Evolutionary conservation across 2,113 vertebrate species (phyloP).

Genomic region (Stigmatopora nigra): DNA sequence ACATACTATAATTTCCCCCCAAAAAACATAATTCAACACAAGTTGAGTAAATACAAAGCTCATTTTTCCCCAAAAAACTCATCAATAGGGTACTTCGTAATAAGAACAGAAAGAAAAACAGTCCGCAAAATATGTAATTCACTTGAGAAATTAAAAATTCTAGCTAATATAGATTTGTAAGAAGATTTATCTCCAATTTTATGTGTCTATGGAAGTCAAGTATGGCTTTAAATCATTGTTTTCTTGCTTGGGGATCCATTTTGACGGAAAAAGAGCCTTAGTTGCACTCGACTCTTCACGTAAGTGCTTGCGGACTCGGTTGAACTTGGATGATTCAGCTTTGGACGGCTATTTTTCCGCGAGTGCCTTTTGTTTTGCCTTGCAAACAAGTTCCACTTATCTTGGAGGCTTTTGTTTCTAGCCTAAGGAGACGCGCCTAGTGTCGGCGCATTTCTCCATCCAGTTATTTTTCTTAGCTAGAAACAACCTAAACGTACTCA

Average conservation of each 20-base stretch:
- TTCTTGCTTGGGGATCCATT: constrained; percentile 3
- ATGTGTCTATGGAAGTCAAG: neutral
- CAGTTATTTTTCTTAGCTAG: neutral
- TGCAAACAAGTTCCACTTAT: neutral
- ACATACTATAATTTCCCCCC: too few species aligned
- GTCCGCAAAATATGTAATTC: too few species aligned
- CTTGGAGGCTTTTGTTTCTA: neutral
- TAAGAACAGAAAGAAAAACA: too few species aligned
- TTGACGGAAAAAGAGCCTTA: neutral
- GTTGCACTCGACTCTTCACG: neutral
- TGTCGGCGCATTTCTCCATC: neutral
- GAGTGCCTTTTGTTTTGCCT: neutral
- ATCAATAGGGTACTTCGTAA: too few species aligned
- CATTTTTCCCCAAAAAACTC: too few species aligned
- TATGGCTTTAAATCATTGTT: neutral
- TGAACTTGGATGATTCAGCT: constrained; percentile 3
- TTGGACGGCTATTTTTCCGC: neutral
- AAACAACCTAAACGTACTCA: neutral
- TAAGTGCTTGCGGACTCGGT: neutral
- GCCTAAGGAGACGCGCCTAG: neutral
- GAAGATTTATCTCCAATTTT: neutral
- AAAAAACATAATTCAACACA: too few species aligned
- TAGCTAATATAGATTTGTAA: neutral
- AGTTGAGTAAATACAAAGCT: too few species aligned
- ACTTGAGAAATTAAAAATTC: too few species aligned